A percentile compares a stretch with the other conserved stretches of the same genome.
phyloP scores from a whole-genome alignment of 2,797 vertebrate genomes.

The Oophaga sylvatica region DNA sequence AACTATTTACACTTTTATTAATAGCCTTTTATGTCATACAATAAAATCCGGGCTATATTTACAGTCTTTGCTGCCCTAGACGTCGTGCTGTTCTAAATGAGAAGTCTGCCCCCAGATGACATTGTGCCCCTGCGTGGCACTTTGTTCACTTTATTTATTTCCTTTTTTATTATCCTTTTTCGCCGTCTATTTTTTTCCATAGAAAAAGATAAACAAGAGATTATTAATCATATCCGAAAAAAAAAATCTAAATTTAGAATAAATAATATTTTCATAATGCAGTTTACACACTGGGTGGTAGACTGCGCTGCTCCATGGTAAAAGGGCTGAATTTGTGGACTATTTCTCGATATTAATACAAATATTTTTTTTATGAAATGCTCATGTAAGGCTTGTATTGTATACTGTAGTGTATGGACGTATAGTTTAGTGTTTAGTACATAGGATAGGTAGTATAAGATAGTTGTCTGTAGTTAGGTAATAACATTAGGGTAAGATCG shows the following conservation, averaged over 20 bases:
- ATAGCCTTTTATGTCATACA: slow-evolving; percentile 5
- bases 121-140: background rate
- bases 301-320: background rate
- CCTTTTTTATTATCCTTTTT: background rate
- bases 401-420: no score
- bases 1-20: slow-evolving; percentile 9
- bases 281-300: background rate
- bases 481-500: no score
- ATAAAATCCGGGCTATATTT: slow-evolving; percentile 13
- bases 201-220: background rate
- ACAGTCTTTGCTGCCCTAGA: background rate
- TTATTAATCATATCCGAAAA: slow-evolving; percentile 7
- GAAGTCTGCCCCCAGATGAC: background rate
- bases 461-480: no score
- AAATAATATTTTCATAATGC: background rate
- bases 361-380: background rate
- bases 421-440: no score
- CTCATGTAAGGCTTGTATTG: no score
- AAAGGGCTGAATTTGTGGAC: background rate
- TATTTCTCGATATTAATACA: background rate
- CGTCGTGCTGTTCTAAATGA: background rate
- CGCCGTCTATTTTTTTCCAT: background rate
- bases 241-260: background rate
- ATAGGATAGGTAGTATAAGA: no score
- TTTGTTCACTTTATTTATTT: slow-evolving; percentile 4